Evolutionary conservation across 1,140 invertebrate genomes (phyloP), one percentile per base, ranked within the genome.

Genomic region (Magallana gigas): DNA sequence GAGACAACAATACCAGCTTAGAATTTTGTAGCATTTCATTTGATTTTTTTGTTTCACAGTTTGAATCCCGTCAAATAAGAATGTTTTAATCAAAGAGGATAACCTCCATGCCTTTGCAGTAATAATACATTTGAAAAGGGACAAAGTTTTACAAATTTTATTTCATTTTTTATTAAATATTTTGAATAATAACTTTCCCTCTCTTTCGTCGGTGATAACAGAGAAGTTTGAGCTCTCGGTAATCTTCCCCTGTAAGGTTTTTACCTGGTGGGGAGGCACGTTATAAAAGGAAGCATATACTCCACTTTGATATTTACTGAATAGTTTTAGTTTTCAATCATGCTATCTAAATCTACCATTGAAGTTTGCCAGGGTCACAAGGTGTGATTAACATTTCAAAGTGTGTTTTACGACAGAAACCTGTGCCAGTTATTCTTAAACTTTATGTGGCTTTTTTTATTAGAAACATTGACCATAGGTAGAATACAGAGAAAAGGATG

Each of bases 341-440:
- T 76, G 68, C 68, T 76, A 76, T 76, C 68, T 76, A 76, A 76
- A 76, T 76, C 68, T 29, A 36, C 68, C 68, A 76, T 76, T 76
- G 68, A 76, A 76, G 68, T 76, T 23, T 76, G 23, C 36, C 68
- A 76, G 68, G 68, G 18, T 76, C 68, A 76, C 23, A 29, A 11
- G 23, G 68, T 76, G 68, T 76, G 68, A 76, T 76, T 29, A 71
- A 71, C n/a, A 18, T 11, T 76, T 76, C 23, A 76, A 23, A 76
- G 23, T 76, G 68, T 76, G 68, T 29, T 12, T 62, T 12, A 62
- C n/a, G 60, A n/a, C 8, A 62, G n/a, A 62, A 12, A 62, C n/a
- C 5, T 62, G 60, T 62, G 60, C n/a, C 60, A 62, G n/a, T 12
- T 62, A 7, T 62, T 16, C 14, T 16, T 12, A 62, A 62, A 62